Base-by-base conservation (phyloP, 2,113 vertebrate genomes). In the Rana temporaria region DNA sequence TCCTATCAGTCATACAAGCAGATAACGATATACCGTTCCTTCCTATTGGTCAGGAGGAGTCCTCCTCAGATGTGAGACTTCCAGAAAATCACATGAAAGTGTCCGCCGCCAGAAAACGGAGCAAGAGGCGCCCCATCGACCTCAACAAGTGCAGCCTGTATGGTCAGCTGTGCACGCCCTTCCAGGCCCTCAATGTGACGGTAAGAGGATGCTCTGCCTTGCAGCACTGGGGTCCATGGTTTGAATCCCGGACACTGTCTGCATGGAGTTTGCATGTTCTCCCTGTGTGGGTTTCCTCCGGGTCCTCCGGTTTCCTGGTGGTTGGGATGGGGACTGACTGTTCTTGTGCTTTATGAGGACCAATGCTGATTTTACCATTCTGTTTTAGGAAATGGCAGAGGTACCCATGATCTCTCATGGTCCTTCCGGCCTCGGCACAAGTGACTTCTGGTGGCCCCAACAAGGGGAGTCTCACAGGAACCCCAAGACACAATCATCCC, bases 121-220 rank as follows among this genome's bases (percentile, higher is more conserved):
- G 60, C 3, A 85, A 85, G 11, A 80, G 59, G 67, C 69, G 71
- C 2, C 84, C 84, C 76, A 69, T 74, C 22, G 75, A 55, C 1
- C 2, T 34, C 84, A 85, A 82, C 60, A 89, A 85, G 65, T 24
- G 67, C 74, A 79, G 26, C 81, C 86, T 70, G 1, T 84, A 78
- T 0, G 89, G 87, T 5, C 83, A 79, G 2, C 2, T 4, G 20
- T 85, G 88, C 85, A 84, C 89, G 2, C 90, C 89, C 15, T 90
- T 77, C 84, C 87, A 86, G 22, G 83, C 85, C 2, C 73, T 91
- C 2, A 67, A 84, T 52, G 78, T 84, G 18, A 79, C 15, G 0
- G 90, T 87, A 81, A 92, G 89, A 57, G 19, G n/a, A 30, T 30
- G 26, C 1, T 30, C 26, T 30, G 26, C 26, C 26, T 30, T 30